Conservation (phyloP, 1,140 invertebrate species). For the Drosophila mojavensis region DNA sequence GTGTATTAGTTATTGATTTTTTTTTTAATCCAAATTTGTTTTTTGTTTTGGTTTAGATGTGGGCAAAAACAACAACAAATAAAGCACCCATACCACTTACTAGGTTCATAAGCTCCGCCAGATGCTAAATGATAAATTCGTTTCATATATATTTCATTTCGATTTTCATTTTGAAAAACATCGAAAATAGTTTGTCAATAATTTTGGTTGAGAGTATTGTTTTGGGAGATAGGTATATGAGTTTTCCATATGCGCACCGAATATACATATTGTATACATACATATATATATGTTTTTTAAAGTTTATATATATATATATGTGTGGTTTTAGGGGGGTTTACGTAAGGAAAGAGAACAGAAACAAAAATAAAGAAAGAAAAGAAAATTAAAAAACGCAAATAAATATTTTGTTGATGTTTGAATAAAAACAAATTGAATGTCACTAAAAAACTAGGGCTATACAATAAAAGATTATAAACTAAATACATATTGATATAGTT, state of each 20-base stretch:
- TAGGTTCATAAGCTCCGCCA: constrained; percentile 81
- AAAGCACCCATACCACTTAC: constrained; percentile 84
- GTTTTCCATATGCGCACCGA: constrained; percentile 72
- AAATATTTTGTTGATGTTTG: constrained; percentile 29
- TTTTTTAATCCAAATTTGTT: constrained; percentile 12
- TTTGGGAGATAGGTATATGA: constrained; percentile 40
- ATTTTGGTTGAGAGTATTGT: constrained; percentile 30
- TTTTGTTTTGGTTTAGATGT: constrained; percentile 13
- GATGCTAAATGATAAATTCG: constrained; percentile 76
- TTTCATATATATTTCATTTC: constrained; percentile 35
- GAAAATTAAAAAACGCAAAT: constrained; percentile 40
- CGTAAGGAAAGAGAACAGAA: constrained; percentile 33
- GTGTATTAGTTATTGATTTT: constrained; percentile 40
- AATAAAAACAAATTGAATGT: constrained; percentile 1
- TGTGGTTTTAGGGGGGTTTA: constrained; percentile 15
- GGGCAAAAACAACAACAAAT: constrained; percentile 74
- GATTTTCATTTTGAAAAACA: constrained; percentile 30
- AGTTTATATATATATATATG: constrained; percentile 37
- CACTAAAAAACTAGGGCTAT: constrained; percentile 26
- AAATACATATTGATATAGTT: not conserved
- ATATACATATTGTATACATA: constrained; percentile 32
- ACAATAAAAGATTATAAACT: constrained; percentile 14
- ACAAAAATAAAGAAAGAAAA: constrained; percentile 38
- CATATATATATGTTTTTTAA: not conserved
- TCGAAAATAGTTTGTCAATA: constrained; percentile 61